Evolutionary conservation across 2,797 vertebrate species (phyloP).

Genomic region (Gadopsis bispinosus): DNA sequence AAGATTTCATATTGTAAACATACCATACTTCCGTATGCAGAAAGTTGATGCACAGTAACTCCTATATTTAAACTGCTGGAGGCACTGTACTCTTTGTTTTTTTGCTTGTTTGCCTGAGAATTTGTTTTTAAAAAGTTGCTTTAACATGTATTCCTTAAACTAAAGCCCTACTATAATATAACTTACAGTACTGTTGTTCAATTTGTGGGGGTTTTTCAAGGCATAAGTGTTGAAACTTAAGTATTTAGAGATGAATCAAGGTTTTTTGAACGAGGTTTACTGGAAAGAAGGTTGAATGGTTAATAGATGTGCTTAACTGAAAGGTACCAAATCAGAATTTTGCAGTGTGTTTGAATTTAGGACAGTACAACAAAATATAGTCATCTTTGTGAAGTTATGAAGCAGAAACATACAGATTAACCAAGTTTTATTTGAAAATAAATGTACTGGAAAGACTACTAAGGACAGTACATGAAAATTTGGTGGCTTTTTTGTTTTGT

Average conservation of each 20-base stretch:
- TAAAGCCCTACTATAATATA: not conserved
- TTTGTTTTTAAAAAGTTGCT: not conserved
- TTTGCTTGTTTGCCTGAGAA: not conserved
- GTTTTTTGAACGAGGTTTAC: not conserved
- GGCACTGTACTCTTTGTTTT: not conserved
- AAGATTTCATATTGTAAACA: constrained; percentile 10
- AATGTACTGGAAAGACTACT: not conserved
- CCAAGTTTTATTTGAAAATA: not conserved
- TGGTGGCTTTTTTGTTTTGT: not conserved
- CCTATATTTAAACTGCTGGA: not conserved
- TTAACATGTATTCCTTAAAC: not conserved
- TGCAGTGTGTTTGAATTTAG: not conserved
- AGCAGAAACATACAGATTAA: not conserved
- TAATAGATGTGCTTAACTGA: not conserved
- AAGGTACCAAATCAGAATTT: not conserved
- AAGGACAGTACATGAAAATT: not conserved
- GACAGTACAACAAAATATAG: not conserved
- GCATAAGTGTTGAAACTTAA: not conserved
- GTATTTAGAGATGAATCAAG: not conserved
- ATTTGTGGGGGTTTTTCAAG: not conserved
- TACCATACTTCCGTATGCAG: too few relatives aligned
- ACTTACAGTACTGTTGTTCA: not conserved
- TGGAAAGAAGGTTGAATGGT: not conserved
- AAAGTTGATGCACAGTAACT: not conserved
- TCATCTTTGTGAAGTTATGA: not conserved